Evolutionary conservation across 2,888 invertebrate genomes (phyloP), one percentile per base, ranked within the genome.

Genomic region (Drosophila basisetae): DNA sequence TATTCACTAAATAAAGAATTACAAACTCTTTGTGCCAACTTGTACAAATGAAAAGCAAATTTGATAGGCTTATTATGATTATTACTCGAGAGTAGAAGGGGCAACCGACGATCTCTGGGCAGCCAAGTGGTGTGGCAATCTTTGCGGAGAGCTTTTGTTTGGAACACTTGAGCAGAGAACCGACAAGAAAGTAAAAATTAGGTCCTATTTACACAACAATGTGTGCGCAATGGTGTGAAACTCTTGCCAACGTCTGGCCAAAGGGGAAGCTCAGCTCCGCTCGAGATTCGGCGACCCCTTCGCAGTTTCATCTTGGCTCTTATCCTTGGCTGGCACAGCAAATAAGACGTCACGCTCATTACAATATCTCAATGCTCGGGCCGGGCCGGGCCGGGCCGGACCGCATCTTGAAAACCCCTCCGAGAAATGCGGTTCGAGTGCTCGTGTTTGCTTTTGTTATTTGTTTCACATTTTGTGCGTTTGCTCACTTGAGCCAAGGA

Each of bases 301-400:
- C 49, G 28, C 47, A n/a, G 31, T 25, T 25, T 25, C 37, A 18
- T 31, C 43, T 18, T 30, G 60, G 63, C 49, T 63, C 68, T 68
- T 71, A 59, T 55, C 70, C 79, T 68, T 79, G 79, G 83, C 82
- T 75, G 68, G 54, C 43, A 18, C 28, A n/a, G 56, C 69, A 82
- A 85, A 74, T 80, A 73, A 85, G 84, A 84, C 84, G 86, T 84
- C 89, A 83, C 81, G 73, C 85, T 88, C 74, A 71, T 85, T 78
- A 84, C 69, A 85, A 88, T 71, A 80, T 64, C 72, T 77, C 69
- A 84, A 73, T 80, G 58, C 33, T 49, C 49, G 11, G 9, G 30
- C n/a, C n/a, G n/a, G n/a, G n/a, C n/a, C n/a, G n/a, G n/a, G n/a
- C n/a, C n/a, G n/a, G 16, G 54, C 22, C 50, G 52, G 53, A 41